phyloP scores from a whole-genome alignment of 2,113 vertebrate species.

The Polypterus senegalus region DNA sequence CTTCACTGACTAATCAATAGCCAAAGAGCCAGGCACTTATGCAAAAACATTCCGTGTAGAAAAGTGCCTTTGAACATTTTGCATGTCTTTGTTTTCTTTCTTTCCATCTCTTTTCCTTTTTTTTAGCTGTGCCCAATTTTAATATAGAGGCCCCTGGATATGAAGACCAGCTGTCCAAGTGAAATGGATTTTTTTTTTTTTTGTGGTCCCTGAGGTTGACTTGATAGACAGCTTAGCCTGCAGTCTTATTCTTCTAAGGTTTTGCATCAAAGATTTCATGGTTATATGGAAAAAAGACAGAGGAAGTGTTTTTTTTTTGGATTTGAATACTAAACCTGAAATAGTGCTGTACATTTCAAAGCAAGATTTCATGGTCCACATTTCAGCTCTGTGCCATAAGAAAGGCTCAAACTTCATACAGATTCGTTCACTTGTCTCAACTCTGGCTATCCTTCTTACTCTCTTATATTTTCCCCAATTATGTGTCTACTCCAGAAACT shows the following conservation, averaged over 20 bases:
- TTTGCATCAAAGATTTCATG: conserved; percentile 34
- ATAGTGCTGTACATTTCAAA: not conserved
- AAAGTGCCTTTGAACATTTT: conserved; percentile 2
- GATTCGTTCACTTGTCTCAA: too few relatives aligned
- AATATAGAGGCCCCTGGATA: conserved; percentile 30
- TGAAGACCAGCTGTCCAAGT: conserved; percentile 35
- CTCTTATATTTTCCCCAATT: too few relatives aligned
- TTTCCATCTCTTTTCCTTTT: conserved; percentile 19
- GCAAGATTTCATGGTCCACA: not conserved
- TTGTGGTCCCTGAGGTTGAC: conserved; percentile 28
- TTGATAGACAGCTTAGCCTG: conserved; percentile 32
- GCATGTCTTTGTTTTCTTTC: conserved; percentile 24
- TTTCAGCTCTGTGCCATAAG: too few relatives aligned
- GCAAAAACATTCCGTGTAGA: not conserved
- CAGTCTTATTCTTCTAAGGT: conserved; percentile 36
- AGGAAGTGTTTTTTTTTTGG: not conserved
- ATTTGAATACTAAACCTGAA: not conserved
- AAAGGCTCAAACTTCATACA: too few relatives aligned
- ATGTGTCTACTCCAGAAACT: too few relatives aligned
- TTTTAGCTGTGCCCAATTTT: conserved; percentile 16
- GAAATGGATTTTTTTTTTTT: conserved; percentile 36
- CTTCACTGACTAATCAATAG: not conserved
- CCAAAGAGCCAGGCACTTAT: not conserved
- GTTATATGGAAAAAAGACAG: conserved; percentile 9
- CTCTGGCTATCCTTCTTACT: too few relatives aligned